Evolutionary conservation across 2,113 vertebrate species (phyloP), one percentile per base, ranked within the genome.

Genomic region (Manacus vitellinus): DNA sequence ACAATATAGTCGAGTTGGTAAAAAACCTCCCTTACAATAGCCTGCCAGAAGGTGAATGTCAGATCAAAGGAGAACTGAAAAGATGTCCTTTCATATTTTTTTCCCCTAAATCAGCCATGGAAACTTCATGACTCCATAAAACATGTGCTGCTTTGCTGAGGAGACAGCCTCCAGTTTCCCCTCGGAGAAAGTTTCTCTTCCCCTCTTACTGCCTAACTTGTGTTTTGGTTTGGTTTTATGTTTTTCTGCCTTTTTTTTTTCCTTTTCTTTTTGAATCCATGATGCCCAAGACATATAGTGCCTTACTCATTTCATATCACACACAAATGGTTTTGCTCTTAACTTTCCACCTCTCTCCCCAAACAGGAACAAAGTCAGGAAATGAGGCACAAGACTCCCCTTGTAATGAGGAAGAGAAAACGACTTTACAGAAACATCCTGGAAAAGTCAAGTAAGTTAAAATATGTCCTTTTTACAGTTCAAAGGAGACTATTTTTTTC

Each of bases 361-460:
- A 44, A 97, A 98, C 95, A 98, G 98, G 95, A 81, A 95, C 92
- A 96, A 95, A 96, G 55, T 97, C 97, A 96, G 96, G 97, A 98
- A 97, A 98, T 97, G 97, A 98, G 96, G 95, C 97, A 97, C 94
- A 98, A 98, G 96, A 86, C 96, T 88, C 92, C 97, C 37, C 92
- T 98, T 95, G 95, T 95, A 94, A 97, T 97, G 97, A 98, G 97
- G 95, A 98, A 97, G 96, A 97, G 97, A 90, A 97, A 97, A 88
- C 94, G 97, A 85, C 95, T 98, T 97, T 97, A 97, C 95, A 97
- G 97, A 97, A 98, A 97, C 68, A 82, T 95, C 80, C 96, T 97
- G 95, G 98, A 98, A 97, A 97, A 98, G 91, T 96, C 98, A 90
- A 98, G 98, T 98, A 98, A 98, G 98, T 98, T 93, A 91, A 97